Conservation (phyloP, 2,797 vertebrate genomes). For the Gallirallus australis region DNA sequence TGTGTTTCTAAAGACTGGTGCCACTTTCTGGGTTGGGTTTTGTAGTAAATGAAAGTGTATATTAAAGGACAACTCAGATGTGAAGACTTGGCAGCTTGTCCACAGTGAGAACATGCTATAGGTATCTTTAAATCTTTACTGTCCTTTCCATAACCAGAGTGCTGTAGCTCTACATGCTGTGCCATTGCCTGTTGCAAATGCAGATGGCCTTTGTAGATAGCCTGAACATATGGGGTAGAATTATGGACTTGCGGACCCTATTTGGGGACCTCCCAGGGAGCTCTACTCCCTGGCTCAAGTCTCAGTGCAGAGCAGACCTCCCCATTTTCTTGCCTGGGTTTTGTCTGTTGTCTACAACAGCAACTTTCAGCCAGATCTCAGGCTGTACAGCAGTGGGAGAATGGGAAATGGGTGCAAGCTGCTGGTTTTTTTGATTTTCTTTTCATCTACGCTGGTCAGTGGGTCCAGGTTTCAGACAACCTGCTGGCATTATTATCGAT, state of each 20-base stretch:
- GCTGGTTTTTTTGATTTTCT: background rate
- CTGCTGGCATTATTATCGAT: background rate
- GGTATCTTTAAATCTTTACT: background rate
- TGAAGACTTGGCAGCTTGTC: background rate
- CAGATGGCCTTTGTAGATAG: background rate
- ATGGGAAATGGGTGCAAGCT: background rate
- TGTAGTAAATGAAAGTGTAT: background rate
- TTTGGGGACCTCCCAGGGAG: rapidly evolving
- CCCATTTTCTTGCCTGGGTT: rapidly evolving
- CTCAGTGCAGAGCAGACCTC: background rate
- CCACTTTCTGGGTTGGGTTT: background rate
- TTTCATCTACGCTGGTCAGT: background rate
- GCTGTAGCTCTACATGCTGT: background rate
- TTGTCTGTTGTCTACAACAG: background rate
- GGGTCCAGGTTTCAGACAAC: background rate
- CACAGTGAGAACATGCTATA: background rate
- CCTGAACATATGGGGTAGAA: background rate
- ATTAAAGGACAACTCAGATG: background rate
- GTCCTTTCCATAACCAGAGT: rapidly evolving
- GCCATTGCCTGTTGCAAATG: background rate
- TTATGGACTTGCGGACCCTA: rapidly evolving
- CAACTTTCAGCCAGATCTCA: background rate
- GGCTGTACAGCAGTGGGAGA: background rate
- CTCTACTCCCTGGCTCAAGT: background rate
- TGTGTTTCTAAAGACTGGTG: background rate